phyloP scores from a whole-genome alignment of 2,113 vertebrate genomes.

The Podilymbus podiceps region DNA sequence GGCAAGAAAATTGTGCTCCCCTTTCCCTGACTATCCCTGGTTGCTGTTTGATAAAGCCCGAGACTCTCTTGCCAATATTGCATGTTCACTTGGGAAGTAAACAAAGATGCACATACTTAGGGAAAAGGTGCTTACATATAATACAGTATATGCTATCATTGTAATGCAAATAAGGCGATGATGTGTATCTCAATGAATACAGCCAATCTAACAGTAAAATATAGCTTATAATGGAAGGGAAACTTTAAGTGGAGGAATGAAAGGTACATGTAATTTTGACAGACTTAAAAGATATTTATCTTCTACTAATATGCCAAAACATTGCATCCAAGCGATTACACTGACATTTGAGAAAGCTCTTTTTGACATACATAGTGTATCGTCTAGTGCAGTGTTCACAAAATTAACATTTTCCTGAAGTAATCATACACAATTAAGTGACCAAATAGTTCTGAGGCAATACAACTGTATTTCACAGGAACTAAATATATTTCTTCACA shows the following conservation, averaged over 20 bases:
- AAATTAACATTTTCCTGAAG: slow-evolving; percentile 75
- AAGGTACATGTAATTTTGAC: slow-evolving; percentile 41
- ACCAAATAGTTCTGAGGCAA: slow-evolving; percentile 76
- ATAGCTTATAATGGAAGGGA: background rate
- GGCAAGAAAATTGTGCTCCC: background rate
- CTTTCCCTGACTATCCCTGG: background rate
- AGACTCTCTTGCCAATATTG: background rate
- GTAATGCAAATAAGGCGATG: slow-evolving; percentile 40
- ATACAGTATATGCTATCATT: background rate
- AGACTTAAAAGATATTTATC: slow-evolving; percentile 39
- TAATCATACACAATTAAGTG: slow-evolving; percentile 78
- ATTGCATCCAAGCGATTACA: slow-evolving; percentile 39
- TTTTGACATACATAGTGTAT: slow-evolving; percentile 42
- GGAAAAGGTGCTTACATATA: background rate
- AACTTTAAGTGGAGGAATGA: slow-evolving; percentile 34
- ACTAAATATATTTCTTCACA: slow-evolving; percentile 79
- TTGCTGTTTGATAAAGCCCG: background rate
- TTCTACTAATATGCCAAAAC: slow-evolving; percentile 20
- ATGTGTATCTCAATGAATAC: slow-evolving; percentile 7
- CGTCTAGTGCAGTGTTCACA: slow-evolving; percentile 63
- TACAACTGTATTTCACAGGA: slow-evolving; percentile 75
- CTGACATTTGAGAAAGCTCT: slow-evolving; percentile 43
- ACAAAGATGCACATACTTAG: background rate
- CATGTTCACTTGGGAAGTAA: background rate
- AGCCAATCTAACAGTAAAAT: slow-evolving; percentile 36